phyloP scores from a whole-genome alignment of 2,888 invertebrate species.

The Eledona agricola region DNA sequence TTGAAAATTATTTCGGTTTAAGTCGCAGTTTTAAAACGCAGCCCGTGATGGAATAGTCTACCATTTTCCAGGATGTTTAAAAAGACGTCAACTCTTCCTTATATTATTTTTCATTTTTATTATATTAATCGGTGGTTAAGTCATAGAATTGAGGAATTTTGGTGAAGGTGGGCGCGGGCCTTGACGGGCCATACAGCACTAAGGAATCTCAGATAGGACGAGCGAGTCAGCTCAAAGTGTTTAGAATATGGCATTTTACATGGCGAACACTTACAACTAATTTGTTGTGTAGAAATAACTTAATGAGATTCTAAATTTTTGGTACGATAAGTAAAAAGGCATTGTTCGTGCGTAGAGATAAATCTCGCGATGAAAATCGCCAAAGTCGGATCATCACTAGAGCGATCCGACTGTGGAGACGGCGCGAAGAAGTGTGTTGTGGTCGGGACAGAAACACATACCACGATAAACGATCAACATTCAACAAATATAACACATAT shows the following conservation, averaged over 20 bases:
- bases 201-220: slow-evolving; percentile 56
- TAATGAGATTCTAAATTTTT: slow-evolving; percentile 38
- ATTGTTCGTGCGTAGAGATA: slow-evolving; percentile 41
- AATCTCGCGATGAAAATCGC: slow-evolving; percentile 13
- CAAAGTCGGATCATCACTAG: slow-evolving; percentile 6
- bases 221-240: slow-evolving; percentile 48
- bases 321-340: slow-evolving; percentile 44
- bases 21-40: too few relatives aligned
- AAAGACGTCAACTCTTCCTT: too few relatives aligned
- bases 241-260: slow-evolving; percentile 58
- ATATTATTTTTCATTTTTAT: too few relatives aligned
- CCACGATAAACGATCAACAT: slow-evolving; percentile 58
- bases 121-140: too few relatives aligned
- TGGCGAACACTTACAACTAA: slow-evolving; percentile 53
- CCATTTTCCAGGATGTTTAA: too few relatives aligned
- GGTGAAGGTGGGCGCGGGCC: too few relatives aligned
- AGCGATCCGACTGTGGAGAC: background rate
- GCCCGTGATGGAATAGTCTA: too few relatives aligned
- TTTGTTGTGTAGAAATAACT: slow-evolving; percentile 49
- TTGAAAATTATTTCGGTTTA: too few relatives aligned
- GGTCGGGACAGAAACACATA: slow-evolving; percentile 52
- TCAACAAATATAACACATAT: slow-evolving; percentile 58
- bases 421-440: slow-evolving; percentile 36
- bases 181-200: too few relatives aligned
- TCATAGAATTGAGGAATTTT: too few relatives aligned